phyloP scores from a whole-genome alignment of 2,113 vertebrate species.

The Pluvialis apricaria region DNA sequence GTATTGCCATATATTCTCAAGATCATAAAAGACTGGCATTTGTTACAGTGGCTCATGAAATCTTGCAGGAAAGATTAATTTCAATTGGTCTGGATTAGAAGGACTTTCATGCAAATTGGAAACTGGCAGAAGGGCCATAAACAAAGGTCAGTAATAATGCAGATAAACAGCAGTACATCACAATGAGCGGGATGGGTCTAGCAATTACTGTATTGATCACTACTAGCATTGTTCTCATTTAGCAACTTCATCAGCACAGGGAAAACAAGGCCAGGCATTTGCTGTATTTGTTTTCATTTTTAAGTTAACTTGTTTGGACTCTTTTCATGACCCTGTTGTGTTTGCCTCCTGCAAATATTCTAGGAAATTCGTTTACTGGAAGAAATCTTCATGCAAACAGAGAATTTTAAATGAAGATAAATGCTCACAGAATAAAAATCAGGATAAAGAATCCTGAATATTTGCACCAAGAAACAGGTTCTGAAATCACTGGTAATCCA shows the following conservation, averaged over 20 bases:
- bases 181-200: neutral
- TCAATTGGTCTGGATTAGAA: neutral
- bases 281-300: neutral
- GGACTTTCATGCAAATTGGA: neutral
- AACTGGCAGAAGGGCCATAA: neutral
- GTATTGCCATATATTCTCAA: neutral
- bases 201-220: neutral
- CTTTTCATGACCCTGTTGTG: neutral
- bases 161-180: slow-evolving; percentile 12
- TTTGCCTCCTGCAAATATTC: neutral
- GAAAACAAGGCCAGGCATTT: neutral
- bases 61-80: neutral
- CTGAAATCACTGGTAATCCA: neutral
- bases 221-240: neutral
- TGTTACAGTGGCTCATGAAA: neutral
- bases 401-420: neutral
- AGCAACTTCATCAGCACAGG: slow-evolving; percentile 7
- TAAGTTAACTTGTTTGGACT: neutral
- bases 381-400: neutral
- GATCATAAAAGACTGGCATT: neutral
- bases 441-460: neutral
- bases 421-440: neutral
- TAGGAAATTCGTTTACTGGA: neutral
- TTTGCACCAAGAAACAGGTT: neutral
- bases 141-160: neutral